Conservation (phyloP, 2,888 invertebrate species). For the Prionchulus punctatus region DNA sequence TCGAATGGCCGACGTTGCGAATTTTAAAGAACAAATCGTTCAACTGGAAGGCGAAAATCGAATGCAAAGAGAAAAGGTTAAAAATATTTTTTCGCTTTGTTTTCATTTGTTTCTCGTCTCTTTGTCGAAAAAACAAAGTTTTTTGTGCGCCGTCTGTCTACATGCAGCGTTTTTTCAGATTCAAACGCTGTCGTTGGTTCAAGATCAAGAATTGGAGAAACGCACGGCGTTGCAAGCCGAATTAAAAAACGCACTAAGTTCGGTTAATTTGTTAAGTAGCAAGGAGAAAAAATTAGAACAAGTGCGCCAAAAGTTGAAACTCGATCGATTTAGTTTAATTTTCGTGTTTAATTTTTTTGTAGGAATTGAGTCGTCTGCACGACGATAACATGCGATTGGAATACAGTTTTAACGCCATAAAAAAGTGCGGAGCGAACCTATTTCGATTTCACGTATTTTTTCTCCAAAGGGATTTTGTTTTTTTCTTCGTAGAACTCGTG, state of each 20-base stretch:
- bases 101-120: not conserved
- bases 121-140: not conserved
- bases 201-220: slow-evolving; percentile 79
- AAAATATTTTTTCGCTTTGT: not conserved
- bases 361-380: slow-evolving; percentile 50
- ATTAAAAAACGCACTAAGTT: slow-evolving; percentile 51
- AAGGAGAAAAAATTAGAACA: slow-evolving; percentile 50
- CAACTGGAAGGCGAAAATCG: no score
- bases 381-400: slow-evolving; percentile 54
- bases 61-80: no score
- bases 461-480: slow-evolving; percentile 5
- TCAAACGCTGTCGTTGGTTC: slow-evolving; percentile 51
- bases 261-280: slow-evolving; percentile 52
- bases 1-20: no score
- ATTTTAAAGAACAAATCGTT: no score
- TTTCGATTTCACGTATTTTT: not conserved
- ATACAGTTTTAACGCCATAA: slow-evolving; percentile 57
- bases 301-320: slow-evolving; percentile 13
- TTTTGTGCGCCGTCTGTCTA: no score
- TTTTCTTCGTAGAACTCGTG: not conserved
- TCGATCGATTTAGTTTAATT: not conserved
- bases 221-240: slow-evolving; percentile 66
- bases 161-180: slow-evolving; percentile 11
- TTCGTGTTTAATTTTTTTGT: slow-evolving; percentile 10
- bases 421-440: slow-evolving; percentile 38